These are phyloP conservation scores for Leucoma salicis DNA, from an alignment of 2,888 invertebrate genomes.

Conservation along the genomic window DNA sequence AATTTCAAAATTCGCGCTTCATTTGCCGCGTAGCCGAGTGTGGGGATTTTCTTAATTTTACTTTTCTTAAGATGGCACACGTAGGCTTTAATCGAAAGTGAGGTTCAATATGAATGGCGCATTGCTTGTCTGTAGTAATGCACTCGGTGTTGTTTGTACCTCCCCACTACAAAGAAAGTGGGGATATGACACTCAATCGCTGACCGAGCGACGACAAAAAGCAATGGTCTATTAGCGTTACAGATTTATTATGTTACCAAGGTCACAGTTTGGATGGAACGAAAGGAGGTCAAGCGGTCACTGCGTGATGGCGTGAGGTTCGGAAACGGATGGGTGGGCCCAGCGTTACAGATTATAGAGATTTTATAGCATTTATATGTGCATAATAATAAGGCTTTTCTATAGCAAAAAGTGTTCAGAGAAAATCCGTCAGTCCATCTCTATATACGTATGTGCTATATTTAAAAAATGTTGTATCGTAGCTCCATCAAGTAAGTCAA, in stretches of 20 bases:
- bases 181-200: slow-evolving; percentile 14
- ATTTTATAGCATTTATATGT: background rate
- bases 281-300: slow-evolving; percentile 26
- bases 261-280: slow-evolving; percentile 23
- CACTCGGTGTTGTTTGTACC: slow-evolving; percentile 19
- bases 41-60: slow-evolving; percentile 7
- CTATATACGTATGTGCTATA: no score
- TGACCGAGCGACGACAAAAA: slow-evolving; percentile 14
- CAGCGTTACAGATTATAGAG: background rate
- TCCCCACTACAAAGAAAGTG: slow-evolving; percentile 34
- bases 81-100: slow-evolving; percentile 24
- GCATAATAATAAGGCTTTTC: background rate
- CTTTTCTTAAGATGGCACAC: slow-evolving; percentile 16
- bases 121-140: slow-evolving; percentile 23
- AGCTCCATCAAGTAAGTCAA: no score
- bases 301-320: slow-evolving; percentile 6
- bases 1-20: slow-evolving; percentile 8
- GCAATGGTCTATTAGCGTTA: slow-evolving; percentile 10
- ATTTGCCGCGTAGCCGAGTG: slow-evolving; percentile 4
- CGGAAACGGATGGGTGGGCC: slow-evolving; percentile 24
- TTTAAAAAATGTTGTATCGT: no score
- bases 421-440: no score
- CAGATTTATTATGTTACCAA: slow-evolving; percentile 18
- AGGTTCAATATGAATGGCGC: slow-evolving; percentile 26
- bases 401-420: no score